phyloP scores from a whole-genome alignment of 30 jellyfish, hydroid and myxozoan species.

The Mastigias papua region DNA sequence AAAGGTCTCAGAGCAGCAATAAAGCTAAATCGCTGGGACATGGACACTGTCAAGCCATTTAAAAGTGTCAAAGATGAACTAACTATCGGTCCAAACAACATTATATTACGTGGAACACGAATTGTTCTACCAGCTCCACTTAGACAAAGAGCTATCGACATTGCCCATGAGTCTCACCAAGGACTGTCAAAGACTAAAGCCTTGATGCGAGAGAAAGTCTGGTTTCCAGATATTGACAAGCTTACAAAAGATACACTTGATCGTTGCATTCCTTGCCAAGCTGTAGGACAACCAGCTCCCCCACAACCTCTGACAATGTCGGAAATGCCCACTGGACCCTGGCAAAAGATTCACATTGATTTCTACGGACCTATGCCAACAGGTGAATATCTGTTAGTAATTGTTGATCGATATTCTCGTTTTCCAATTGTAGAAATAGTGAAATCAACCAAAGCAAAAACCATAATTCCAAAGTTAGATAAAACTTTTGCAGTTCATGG shows the following conservation, averaged over 20 bases:
- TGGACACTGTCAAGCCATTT: constrained; percentile 6
- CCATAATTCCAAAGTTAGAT: constrained; percentile 45
- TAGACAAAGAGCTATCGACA: constrained; percentile 1
- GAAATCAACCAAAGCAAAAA: constrained; percentile 35
- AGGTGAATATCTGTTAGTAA: constrained; percentile 66
- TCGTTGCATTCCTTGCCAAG: constrained; percentile 67
- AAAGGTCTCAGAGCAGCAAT: constrained; percentile 16
- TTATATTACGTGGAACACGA: constrained; percentile 22
- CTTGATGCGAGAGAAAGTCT: constrained; percentile 34
- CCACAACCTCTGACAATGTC: constrained; percentile 33
- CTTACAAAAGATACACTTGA: constrained; percentile 22
- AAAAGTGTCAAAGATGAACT: constrained; percentile 11
- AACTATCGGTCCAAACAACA: constrained; percentile 10
- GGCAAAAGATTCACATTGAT: constrained; percentile 36
- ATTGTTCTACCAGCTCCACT: constrained; percentile 11
- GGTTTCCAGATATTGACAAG: constrained; percentile 70
- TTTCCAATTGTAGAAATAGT: constrained; percentile 69
- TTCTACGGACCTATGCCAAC: constrained; percentile 62
- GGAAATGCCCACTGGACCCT: constrained; percentile 42
- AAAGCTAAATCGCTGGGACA: constrained; percentile 25
- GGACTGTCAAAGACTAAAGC: constrained; percentile 52
- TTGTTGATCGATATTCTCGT: constrained; percentile 23
- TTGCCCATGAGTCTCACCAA: constrained; percentile 33
- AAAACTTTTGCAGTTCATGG: constrained; percentile 40
- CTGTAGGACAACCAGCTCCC: constrained; percentile 22